Evolutionary conservation across 2,113 vertebrate species (phyloP), one percentile per base, ranked within the genome.

Genomic region (Amblyornis subalaris): DNA sequence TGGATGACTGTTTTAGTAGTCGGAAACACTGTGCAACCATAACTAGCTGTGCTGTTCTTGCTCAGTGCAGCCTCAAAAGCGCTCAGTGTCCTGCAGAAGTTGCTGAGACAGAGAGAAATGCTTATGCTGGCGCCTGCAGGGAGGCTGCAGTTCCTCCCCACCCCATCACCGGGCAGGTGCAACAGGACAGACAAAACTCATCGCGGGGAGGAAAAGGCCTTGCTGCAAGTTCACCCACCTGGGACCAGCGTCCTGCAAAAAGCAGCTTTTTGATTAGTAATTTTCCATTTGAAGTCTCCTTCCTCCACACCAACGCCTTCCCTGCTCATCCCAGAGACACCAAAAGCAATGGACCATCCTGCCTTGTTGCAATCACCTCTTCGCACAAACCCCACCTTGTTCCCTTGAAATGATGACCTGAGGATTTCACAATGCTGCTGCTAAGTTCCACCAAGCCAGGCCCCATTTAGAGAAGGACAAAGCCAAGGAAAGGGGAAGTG

Each of bases 11-110:
- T 75, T 90, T 80, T 6, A 45, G 31, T 2, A 36, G 44, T 6
- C 0, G 0, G 35, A 81, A 77, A 33, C 19, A 44, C 50, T 1
- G 1, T 23, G 18, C 29, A 48, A 12, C 3, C 4, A 3, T 9
- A 61, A 26, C 29, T n/a, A 8, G 29, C 45, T 25, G 3, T 72
- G 58, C n/a, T 69, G 21, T 25, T 86, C 45, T 42, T 80, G 67
- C 47, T 58, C 2, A 25, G 14, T 1, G 23, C 14, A 42, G 36
- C 42, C 40, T 33, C 57, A 40, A 2, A 79, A 57, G 15, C 6
- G 0, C 36, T 24, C 36, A 14, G n/a, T 8, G 11, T 20, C 31
- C 53, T 40, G 19, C 76, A 77, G 47, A 70, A 24, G 10, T 2
- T 24, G 40, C 36, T 19, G 31, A 60, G 51, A 38, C 20, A 33